These are phyloP conservation scores for Drosophila leontia DNA, from an alignment of 1,140 invertebrate genomes.

Conservation along the genomic window DNA sequence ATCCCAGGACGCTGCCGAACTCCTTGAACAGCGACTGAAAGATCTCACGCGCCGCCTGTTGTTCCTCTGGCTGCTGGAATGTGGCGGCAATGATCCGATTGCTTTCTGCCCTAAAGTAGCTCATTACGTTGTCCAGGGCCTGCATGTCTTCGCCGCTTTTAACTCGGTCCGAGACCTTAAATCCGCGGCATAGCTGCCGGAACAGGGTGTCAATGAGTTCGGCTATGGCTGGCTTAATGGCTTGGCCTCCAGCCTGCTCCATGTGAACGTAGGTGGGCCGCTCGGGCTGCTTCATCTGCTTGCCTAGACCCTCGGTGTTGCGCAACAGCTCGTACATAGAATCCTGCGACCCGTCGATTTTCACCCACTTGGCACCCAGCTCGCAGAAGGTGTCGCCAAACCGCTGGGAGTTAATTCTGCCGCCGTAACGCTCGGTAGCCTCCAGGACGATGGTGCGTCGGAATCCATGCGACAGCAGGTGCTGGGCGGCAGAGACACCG, in stretches of 20 bases:
- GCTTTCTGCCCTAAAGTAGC: constrained; percentile 74
- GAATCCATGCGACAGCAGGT: constrained; percentile 89
- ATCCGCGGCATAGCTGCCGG: constrained; percentile 67
- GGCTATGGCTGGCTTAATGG: constrained; percentile 51
- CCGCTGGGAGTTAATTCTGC: constrained; percentile 90
- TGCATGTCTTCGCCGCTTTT: constrained; percentile 61
- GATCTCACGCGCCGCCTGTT: constrained; percentile 62
- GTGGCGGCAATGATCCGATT: constrained; percentile 43
- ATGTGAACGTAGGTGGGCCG: constrained; percentile 46
- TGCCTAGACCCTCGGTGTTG: constrained; percentile 63
- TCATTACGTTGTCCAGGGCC: constrained; percentile 73
- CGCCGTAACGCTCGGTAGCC: constrained; percentile 91
- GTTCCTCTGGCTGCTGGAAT: constrained; percentile 57
- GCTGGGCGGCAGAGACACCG: constrained; percentile 90
- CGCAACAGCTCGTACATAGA: constrained; percentile 74
- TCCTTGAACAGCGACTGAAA: constrained; percentile 80
- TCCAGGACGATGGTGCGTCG: constrained; percentile 89
- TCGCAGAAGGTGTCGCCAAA: constrained; percentile 90
- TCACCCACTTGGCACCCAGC: constrained; percentile 87
- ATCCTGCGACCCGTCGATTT: constrained; percentile 69
- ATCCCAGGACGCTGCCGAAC: constrained; percentile 74
- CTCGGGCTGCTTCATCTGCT: constrained; percentile 58
- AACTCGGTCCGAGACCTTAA: constrained; percentile 61
- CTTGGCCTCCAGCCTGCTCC: constrained; percentile 11
- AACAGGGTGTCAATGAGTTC: constrained; percentile 70